A percentile compares a stretch with the other conserved stretches of the same genome.
These are phyloP conservation scores for Lypha dubia DNA, from an alignment of 2,888 invertebrate species.

Conservation along the genomic window DNA sequence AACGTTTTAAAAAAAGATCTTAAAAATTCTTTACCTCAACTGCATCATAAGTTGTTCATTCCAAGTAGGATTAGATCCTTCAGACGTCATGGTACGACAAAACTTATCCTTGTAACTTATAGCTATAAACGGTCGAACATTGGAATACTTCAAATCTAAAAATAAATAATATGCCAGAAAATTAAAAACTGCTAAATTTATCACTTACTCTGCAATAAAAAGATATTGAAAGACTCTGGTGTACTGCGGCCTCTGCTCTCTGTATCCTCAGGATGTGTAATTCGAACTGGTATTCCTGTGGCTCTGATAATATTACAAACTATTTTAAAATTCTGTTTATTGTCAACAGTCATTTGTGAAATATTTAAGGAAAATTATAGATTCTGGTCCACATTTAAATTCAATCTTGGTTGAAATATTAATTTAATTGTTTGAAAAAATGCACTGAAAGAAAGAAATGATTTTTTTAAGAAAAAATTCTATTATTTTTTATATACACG, in stretches of 20 bases:
- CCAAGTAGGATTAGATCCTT: conserved; percentile 95
- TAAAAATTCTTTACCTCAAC: conserved; percentile 87
- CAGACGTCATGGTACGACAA: conserved; percentile 88
- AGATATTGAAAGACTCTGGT: conserved; percentile 75
- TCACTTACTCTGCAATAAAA: conserved; percentile 69
- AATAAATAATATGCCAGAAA: not conserved
- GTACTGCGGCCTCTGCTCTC: conserved; percentile 75
- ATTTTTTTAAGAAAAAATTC: too few relatives aligned
- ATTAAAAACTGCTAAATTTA: too few relatives aligned
- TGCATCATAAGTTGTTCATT: conserved; percentile 92
- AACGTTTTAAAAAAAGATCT: too few relatives aligned
- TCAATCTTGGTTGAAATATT: conserved; percentile 83
- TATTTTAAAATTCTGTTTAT: conserved; percentile 78
- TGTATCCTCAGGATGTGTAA: conserved; percentile 72
- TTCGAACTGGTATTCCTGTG: conserved; percentile 86
- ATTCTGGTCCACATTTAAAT: conserved; percentile 79
- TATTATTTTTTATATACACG: too few relatives aligned
- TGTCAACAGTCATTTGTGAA: conserved; percentile 37
- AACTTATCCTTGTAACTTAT: conserved; percentile 88
- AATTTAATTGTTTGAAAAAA: conserved; percentile 71
- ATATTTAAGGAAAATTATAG: conserved; percentile 4
- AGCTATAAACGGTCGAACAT: conserved; percentile 90
- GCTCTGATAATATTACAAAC: conserved; percentile 85
- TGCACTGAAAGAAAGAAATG: conserved; percentile 55
- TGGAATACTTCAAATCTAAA: conserved; percentile 84